Percentiles rank a stretch among this genome's conserved stretches.
These are phyloP conservation scores for Agapornis canus DNA, from an alignment of 2,797 vertebrate genomes.

Conservation along the genomic window DNA sequence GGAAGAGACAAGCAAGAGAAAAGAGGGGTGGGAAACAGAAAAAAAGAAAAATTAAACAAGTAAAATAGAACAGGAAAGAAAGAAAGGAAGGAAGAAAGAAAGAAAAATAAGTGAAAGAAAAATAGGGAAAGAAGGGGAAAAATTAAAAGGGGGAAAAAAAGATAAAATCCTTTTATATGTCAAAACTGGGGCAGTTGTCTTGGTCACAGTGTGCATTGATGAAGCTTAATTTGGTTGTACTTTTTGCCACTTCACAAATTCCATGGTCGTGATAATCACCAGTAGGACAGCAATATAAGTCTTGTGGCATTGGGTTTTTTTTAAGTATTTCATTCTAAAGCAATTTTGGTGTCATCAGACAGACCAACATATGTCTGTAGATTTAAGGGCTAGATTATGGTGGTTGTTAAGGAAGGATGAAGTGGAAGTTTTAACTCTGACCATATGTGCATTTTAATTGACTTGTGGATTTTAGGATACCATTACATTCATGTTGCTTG, in stretches of 20 bases:
- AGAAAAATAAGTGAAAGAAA: neutral
- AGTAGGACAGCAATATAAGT: neutral
- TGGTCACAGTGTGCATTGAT: neutral
- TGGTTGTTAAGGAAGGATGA: slow-evolving; percentile 20
- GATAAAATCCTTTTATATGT: neutral
- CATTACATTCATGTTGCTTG: neutral
- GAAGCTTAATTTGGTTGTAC: slow-evolving; percentile 22
- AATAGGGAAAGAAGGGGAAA: neutral
- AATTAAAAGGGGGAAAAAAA: neutral
- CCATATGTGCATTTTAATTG: slow-evolving; percentile 45
- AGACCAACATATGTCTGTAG: slow-evolving; percentile 29
- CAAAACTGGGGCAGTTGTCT: neutral
- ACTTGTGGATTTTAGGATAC: slow-evolving; percentile 18
- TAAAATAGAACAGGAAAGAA: neutral
- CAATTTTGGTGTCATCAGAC: slow-evolving; percentile 1
- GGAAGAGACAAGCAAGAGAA: neutral
- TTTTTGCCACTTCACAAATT: slow-evolving; percentile 35
- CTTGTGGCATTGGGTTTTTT: neutral
- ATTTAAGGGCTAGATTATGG: slow-evolving; percentile 34
- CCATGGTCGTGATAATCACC: neutral
- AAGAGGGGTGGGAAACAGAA: neutral
- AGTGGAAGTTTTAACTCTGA: slow-evolving; percentile 57
- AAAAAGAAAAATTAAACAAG: neutral
- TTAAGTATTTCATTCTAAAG: neutral
- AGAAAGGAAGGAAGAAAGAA: neutral